Evolutionary conservation across 2,113 vertebrate genomes (phyloP), one percentile per base, ranked within the genome.

Genomic region (Agapornis roseicollis): DNA sequence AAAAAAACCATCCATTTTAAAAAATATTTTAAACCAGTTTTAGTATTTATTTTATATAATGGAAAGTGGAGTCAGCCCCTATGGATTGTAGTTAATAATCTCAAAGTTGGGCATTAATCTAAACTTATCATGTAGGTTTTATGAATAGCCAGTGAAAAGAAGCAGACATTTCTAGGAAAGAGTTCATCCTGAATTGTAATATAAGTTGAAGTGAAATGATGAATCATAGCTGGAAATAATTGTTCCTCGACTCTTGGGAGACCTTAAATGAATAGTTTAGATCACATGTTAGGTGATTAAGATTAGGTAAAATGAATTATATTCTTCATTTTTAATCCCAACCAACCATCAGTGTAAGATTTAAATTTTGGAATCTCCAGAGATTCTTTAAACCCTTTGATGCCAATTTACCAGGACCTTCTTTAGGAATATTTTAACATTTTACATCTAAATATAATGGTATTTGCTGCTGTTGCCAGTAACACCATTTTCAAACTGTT

Each of bases 1-100:
- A n/a, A n/a, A n/a, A n/a, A n/a, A n/a, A n/a, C n/a, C n/a, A n/a
- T n/a, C n/a, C n/a, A 28, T 66, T 76, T 68, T 20, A 11, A 66
- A 83, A 61, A 6, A 0, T 15, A 4, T 35, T 73, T 73, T 35
- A 1, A 49, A 69, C 2, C 2, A n/a, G 28, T 56, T 35, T 28
- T 49, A 22, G 2, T n/a, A 27, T 82, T 76, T 79, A 12, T 96
- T 85, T 93, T 53, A 49, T 3, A 7, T 33, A 46, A 60, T 6
- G 4, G 8, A 46, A 68, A 60, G 22, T 41, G 1, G 4, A 65
- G 3, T 64, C 25, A 87, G 18, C 12, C 81, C 4, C 6, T 66
- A 17, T 22, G 27, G 18, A 73, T 80, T 33, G 2, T 55, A 70
- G 70, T 53, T 70, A 52, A 44, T 3, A 8, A 33, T 42, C 42